A percentile compares a stretch with the other conserved stretches of the same genome.
These are phyloP conservation scores for Odobenus rosmarus DNA, from an alignment of 2,113 vertebrate genomes.

Conservation along the genomic window DNA sequence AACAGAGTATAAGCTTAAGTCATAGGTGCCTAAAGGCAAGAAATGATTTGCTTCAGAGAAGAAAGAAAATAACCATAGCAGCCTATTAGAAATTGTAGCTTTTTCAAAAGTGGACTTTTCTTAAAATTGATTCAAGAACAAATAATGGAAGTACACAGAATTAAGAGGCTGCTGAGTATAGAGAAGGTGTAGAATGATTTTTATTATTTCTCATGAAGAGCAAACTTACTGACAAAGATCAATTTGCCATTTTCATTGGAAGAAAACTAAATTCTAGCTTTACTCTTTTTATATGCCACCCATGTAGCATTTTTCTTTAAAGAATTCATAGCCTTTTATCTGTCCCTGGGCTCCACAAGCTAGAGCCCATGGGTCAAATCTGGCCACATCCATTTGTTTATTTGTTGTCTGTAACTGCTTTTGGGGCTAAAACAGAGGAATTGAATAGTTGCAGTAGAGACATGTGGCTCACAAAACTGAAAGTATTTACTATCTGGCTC, in stretches of 20 bases:
- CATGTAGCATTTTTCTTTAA: neutral
- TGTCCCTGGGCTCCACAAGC: neutral
- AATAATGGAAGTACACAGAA: neutral
- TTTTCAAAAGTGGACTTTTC: conserved; percentile 9
- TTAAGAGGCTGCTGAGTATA: neutral
- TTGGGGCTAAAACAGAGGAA: neutral
- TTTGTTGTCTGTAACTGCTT: neutral
- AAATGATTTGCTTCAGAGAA: neutral
- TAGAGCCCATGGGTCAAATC: neutral
- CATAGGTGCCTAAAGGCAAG: neutral
- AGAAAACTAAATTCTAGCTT: neutral
- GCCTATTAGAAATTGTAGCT: neutral
- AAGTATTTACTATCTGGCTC: neutral
- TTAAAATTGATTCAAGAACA: conserved; percentile 10
- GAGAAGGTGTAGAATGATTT: neutral
- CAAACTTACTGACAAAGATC: conserved; percentile 1
- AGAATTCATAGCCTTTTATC: neutral
- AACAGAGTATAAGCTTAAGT: neutral
- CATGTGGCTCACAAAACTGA: neutral
- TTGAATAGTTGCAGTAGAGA: neutral
- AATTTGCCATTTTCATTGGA: neutral
- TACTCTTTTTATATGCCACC: neutral
- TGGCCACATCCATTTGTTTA: neutral
- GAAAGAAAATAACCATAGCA: neutral
- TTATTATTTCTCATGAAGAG: neutral